Evolutionary conservation across 2,888 invertebrate species (phyloP).

Genomic region (Drosophila macrospina): DNA sequence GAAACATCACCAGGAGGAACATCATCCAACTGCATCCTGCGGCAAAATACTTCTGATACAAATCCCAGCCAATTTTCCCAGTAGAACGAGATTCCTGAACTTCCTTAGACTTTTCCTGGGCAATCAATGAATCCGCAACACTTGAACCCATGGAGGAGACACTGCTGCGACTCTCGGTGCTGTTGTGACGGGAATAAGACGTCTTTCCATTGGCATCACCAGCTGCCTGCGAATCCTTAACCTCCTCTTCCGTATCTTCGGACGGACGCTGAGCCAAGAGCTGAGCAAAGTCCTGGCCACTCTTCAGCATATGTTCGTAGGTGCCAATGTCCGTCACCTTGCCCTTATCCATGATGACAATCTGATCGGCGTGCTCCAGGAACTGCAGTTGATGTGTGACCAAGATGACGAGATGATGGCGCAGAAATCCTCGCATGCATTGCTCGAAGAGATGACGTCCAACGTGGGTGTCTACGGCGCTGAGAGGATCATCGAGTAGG

Average conservation of each 20-base stretch:
- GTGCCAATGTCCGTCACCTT: conserved; percentile 87
- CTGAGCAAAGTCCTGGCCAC: conserved; percentile 92
- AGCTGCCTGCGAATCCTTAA: conserved; percentile 17
- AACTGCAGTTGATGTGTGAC: conserved; percentile 95
- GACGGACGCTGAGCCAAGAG: conserved; percentile 87
- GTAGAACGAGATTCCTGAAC: conserved; percentile 87
- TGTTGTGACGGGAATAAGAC: conserved; percentile 67
- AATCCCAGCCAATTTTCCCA: conserved; percentile 87
- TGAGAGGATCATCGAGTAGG: conserved; percentile 95
- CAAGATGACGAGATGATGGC: conserved; percentile 89
- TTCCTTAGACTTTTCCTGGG: conserved; percentile 65
- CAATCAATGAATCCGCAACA: conserved; percentile 53
- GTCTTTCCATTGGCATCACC: conserved; percentile 17
- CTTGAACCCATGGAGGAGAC: conserved; percentile 86
- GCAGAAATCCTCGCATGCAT: conserved; percentile 86
- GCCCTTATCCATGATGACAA: conserved; percentile 84
- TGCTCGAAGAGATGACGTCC: conserved; percentile 94
- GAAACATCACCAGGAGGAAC: conserved; percentile 87
- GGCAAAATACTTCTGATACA: conserved; percentile 89
- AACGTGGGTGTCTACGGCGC: conserved; percentile 96
- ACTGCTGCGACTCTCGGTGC: conserved; percentile 80
- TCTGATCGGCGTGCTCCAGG: conserved; percentile 88
- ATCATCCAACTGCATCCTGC: conserved; percentile 89
- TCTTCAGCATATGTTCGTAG: conserved; percentile 89
- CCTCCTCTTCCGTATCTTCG: conserved; percentile 52